Evolutionary conservation across 2,888 invertebrate species (phyloP), one percentile per base, ranked within the genome.

Genomic region (Eilema caniola): DNA sequence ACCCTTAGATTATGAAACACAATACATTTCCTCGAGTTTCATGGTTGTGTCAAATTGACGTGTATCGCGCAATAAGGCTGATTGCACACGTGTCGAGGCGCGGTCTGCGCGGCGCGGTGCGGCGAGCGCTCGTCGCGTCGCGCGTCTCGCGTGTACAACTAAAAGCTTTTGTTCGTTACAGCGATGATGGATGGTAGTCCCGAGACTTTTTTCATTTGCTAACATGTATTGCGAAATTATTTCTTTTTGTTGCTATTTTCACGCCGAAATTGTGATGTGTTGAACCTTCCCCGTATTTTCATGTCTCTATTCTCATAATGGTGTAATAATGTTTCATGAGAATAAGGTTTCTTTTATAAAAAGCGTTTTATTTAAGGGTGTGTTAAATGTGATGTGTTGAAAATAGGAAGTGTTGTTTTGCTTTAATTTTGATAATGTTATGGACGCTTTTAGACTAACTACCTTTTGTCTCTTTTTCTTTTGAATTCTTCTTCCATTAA

Each of bases 121-220:
- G n/a, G 72, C 79, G 80, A 81, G 65, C 70, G 31, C 66, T 20
- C n/a, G 12, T 20, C 20, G 47, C 12, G 25, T 25, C 78, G 75
- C 63, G 41, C 59, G 62, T 67, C 65, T 66, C 64, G 16, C 75
- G 73, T 72, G 81, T 72, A 72, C 78, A 65, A 78, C 84, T 86
- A 86, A 87, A 88, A 87, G 86, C 85, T 81, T 88, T 88, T 85
- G 86, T 86, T 81, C 81, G 80, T 83, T 77, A 76, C 72, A 59
- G 62, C 64, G 73, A 79, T 88, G 89, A 88, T 86, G 88, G 84
- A 86, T 87, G 82, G 77, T 77, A 73, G 74, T 70, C 80, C 80
- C 80, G 76, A 80, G 79, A 83, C 79, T 76, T 82, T 85, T 85
- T 82, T 86, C 86, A 83, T 87, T 86, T 82, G 83, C 78, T 81